Base-by-base conservation (phyloP, 2,888 invertebrate species). In the Leptopilina myrica region DNA sequence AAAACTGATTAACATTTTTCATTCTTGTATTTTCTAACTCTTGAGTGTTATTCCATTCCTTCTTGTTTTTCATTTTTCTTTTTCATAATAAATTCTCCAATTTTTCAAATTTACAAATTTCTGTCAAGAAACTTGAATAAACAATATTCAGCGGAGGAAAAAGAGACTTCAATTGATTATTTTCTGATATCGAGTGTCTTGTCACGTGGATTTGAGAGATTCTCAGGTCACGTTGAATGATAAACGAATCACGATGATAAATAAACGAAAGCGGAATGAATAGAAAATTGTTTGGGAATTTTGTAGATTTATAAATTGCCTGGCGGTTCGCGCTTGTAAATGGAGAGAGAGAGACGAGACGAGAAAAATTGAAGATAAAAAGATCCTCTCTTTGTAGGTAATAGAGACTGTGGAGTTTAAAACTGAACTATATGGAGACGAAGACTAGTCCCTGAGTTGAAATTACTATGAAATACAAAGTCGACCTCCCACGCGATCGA, bases 401-500 rank as follows among this genome's bases (percentile, higher is more conserved):
- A 33, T 33, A 33, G 33, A 33, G 33, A 33, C 33, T 33, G 33
- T 33, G 33, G 33, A 33, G 33, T 33, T 33, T 33, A 33, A 49
- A 81, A 85, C 87, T 86, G 86, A 86, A 81, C 80, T 75, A 69
- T 80, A 49, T 49, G 49, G 82, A 73, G 80, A 62, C 82, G 83
- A 84, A 81, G 87, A 86, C 88, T 88, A 86, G 85, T 86, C 82
- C 84, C 82, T 9, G 11, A 81, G 83, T 85, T 87, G 86, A 88
- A 87, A 85, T 87, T 81, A 80, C 88, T 85, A 86, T 79, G 85
- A 86, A 86, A 86, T 87, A 83, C 84, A 85, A 83, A 83, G 84
- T 82, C 65, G 81, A 81, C 86, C 88, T 88, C 89, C 88, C 89
- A 88, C 89, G 87, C 88, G 85, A 81, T 67, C 80, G 82, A 82